Base-by-base conservation (phyloP, 2,797 vertebrate species). In the Enoplosus armatus region DNA sequence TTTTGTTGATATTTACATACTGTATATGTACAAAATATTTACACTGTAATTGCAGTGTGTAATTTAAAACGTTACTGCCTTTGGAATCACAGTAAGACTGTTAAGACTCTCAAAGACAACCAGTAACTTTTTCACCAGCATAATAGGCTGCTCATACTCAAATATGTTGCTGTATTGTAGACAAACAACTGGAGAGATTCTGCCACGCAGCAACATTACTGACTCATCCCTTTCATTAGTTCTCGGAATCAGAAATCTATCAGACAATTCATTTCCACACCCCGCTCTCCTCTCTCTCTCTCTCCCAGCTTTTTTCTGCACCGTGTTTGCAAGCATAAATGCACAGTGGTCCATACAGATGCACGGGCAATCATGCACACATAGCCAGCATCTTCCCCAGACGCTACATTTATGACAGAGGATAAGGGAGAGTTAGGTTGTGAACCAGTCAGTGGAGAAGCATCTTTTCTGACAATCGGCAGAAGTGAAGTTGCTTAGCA, bases 401-500 rank as follows among this genome's bases (percentile, higher is more conserved):
- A 79, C 48, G 26, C 68, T 74, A 71, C 64, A 62, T 58, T 74
- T 31, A 77, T 65, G 79, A 76, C 73, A 75, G 72, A 41, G 41
- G 16, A 72, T 47, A 33, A 39, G 39, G 73, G 29, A 62, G 67
- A 75, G 69, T 75, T 72, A 41, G 71, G 53, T 54, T 75, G 69
- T 53, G 55, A 64, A 75, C 43, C 26, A 63, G 77, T 77, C 79
- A 65, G 70, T 0, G 35, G 79, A 88, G 81, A 77, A 81, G 79
- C 85, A 90, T 89, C 88, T 89, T 91, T 87, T 90, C 77, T 86
- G 82, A 90, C 92, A 89, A 77, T 82, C 58, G 59, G 76, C 80
- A 77, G 69, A 86, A 92, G 77, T 87, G 88, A 95, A 90, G 95
- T 95, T 95, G 94, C 94, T 89, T 85, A 94, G 95, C 94, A 95